Conservation (phyloP, 2,797 vertebrate species). For the Gobio occitaniae region DNA sequence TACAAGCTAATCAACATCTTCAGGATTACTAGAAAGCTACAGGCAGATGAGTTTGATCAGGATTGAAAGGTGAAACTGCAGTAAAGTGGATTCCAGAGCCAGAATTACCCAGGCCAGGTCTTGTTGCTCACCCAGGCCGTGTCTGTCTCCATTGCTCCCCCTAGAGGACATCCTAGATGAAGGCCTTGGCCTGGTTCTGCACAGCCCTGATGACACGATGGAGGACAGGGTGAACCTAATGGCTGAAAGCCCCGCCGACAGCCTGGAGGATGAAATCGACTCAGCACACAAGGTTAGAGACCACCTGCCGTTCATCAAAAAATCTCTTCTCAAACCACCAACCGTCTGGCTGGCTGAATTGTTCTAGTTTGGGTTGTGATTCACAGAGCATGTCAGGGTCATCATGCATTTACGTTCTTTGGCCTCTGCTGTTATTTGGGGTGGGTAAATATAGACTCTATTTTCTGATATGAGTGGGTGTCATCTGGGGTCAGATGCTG, state of each 20-base stretch:
- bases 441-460: slow-evolving; percentile 4
- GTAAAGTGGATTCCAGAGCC: background rate
- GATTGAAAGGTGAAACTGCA: background rate
- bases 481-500: slow-evolving; percentile 1
- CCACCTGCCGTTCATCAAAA: background rate
- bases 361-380: background rate
- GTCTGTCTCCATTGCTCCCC: slow-evolving; percentile 54
- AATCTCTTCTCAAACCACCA: background rate
- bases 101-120: background rate
- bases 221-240: slow-evolving; percentile 64
- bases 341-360: background rate
- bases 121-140: background rate
- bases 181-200: slow-evolving; percentile 77
- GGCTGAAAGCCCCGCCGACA: slow-evolving; percentile 71
- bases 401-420: background rate
- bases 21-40: background rate
- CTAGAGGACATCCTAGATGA: slow-evolving; percentile 83
- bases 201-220: slow-evolving; percentile 74
- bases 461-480: slow-evolving; percentile 13
- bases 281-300: slow-evolving; percentile 85
- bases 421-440: background rate
- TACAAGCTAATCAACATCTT: background rate
- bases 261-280: slow-evolving; percentile 73
- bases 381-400: background rate
- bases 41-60: background rate